Base-by-base conservation (phyloP, 2,113 vertebrate species). In the Australoheros scitulus region DNA sequence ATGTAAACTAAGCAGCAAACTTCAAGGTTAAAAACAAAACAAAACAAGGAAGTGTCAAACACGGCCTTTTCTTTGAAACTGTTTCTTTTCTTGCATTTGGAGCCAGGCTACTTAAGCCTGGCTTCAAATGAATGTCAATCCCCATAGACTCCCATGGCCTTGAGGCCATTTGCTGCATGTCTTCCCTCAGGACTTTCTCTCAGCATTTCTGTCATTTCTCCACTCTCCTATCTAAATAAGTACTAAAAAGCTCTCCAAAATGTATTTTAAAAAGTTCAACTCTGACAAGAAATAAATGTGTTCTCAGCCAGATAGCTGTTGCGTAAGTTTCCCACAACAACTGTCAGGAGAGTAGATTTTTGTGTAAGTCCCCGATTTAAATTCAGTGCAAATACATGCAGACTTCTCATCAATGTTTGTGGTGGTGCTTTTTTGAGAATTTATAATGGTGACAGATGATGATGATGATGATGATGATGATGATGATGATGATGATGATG, bases 261-360 rank as follows among this genome's bases (percentile, higher is more conserved):
- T 68, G 38, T 47, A 26, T 26, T 50, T 50, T 18, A 0, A 70
- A 70, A 70, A 50, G 9, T 2, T 50, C 26, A 18, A 68, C 15
- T 1, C 50, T 3, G 63, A 47, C 14, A 47, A 29, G 10, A 24
- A 1, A 26, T 6, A 26, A 18, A 47, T 18, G 10, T 11, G 41
- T 50, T 70, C 0, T 24, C 3, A 70, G 15, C 17, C 0, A 0
- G 26, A 29, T 15, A 70, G 22, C 29, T 29, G 29, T 29, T 29
- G 26, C 3, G 26, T 29, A 29, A 29, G 26, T 29, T 29, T 29
- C 22, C 22, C 6, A 0, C 26, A 70, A 50, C 64, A 70, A 50
- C 64, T 43, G 20, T 47, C 38, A 24, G 63, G 38, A 26, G 36
- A 41, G 41, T 17, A 17, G 22, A 11, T 29, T 68, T 18, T 47